Evolutionary conservation across 2,888 invertebrate genomes (phyloP), one percentile per base, ranked within the genome.

Genomic region (Trilocha varians): DNA sequence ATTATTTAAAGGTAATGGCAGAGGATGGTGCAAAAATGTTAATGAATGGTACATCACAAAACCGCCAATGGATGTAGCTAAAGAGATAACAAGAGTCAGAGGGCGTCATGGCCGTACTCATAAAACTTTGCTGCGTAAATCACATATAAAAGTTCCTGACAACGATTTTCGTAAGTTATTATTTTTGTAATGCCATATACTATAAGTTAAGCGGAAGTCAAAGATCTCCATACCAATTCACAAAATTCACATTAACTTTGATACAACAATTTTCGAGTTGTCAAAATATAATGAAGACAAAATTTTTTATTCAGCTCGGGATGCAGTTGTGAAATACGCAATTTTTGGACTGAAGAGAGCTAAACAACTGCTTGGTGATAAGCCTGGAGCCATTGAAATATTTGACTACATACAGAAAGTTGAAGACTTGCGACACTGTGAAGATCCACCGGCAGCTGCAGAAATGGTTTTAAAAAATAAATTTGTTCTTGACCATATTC

Each of bases 41-140:
- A 75, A 74, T 40, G 75, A 84, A 5, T 94, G 92, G 91, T 94
- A 93, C 62, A 63, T 73, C 14, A 77, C 70, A 2, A 90, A 89
- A 64, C 82, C 88, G 11, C 88, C 91, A 0, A 65, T 87, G 63
- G 87, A 89, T 39, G 75, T 94, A 34, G 90, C 89, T 0, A 83
- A 88, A 53, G 89, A 89, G 50, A 84, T 92, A 14, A 89, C 90
- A 3, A 87, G 88, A 60, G 88, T 87, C 41, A 88, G 87, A 39
- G 87, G 89, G 6, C 87, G 89, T 48, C 87, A 91, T 55, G 91
- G 91, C 3, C 91, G 93, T 83, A 88, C 88, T 0, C 94, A 94
- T 64, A 90, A 89, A 56, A 93, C 92, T 53, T 78, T 94, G n/a
- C 73, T 91, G 1, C 87, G 88, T 53, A 84, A 91, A 56, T 89